Base-by-base conservation (phyloP, 2,797 vertebrate genomes). In the Aeoliscus strigatus region DNA sequence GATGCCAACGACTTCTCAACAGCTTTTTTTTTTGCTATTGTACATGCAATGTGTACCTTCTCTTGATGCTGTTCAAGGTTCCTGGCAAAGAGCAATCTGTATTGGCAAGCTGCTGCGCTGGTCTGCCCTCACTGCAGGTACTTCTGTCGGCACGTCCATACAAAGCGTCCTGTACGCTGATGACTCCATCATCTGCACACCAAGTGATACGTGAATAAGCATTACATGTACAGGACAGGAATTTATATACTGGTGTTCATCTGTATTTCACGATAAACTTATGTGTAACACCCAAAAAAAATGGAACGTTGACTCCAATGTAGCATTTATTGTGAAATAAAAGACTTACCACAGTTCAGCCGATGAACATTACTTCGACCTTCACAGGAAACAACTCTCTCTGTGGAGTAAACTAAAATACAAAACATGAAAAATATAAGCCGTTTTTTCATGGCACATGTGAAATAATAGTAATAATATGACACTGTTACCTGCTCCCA, bases 261-360 rank as follows among this genome's bases (percentile, higher is more conserved):
- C 21, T 4, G 21, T 23, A 4, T 23, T 23, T 23, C 21, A 8
- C 8, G 21, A 23, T 8, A 4, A 8, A 4, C 8, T 23, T 23
- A 25, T 9, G 8, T 25, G 6, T 8, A 6, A 2, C 24, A 6
- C 24, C 24, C 3, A 25, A 2, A 2, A 25, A 7, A 25, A 2
- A 9, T 3, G 5, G 5, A 25, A 7, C 6, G 8, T 25, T 8
- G 2, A 6, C 24, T 12, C 5, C 4, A 12, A 29, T 12, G 12
- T 12, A 12, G 2, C 27, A 14, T 13, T 8, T 6, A 16, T 1
- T 24, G n/a, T 11, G 8, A 4, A 32, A 7, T 40, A 2, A 25
- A 4, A 12, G 14, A 11, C 66, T 42, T 70, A 80, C 80, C 68
- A 46, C 81, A 84, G 25, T 24, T 59, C 8, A 85, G 58, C 18